Conservation (phyloP, 2,888 invertebrate genomes). For the Agrochola macilenta region DNA sequence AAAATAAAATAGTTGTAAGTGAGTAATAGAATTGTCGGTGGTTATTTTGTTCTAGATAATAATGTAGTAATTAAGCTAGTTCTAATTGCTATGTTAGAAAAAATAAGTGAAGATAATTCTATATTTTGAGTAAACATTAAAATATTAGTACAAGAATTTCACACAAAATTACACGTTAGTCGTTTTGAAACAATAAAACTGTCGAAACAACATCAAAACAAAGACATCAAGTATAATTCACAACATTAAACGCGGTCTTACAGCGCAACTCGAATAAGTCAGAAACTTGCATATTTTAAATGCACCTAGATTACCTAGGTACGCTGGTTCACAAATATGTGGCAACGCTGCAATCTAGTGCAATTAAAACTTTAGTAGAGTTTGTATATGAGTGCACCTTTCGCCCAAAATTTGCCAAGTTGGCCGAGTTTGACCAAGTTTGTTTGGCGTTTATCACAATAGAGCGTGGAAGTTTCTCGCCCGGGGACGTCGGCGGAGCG, state of each 20-base stretch:
- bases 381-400: constrained; percentile 88
- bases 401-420: constrained; percentile 81
- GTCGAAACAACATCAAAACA: constrained; percentile 46
- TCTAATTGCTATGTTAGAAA: constrained; percentile 3
- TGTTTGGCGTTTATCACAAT: constrained; percentile 81
- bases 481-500: constrained; percentile 69
- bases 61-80: constrained; percentile 4
- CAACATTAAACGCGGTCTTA: constrained; percentile 35
- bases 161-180: constrained; percentile 29
- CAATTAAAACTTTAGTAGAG: constrained; percentile 86
- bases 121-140: constrained; percentile 1
- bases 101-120: neutral
- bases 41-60: constrained; percentile 8
- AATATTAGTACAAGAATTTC: constrained; percentile 3
- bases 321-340: constrained; percentile 69
- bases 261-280: constrained; percentile 37
- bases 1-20: neutral
- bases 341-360: constrained; percentile 80
- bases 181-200: constrained; percentile 32
- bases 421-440: constrained; percentile 72
- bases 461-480: constrained; percentile 76
- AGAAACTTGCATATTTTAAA: constrained; percentile 67
- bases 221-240: constrained; percentile 41
- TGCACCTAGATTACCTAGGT: constrained; percentile 59
- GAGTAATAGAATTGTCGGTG: neutral